Base-by-base conservation (phyloP, 2,797 vertebrate genomes). In the Crocidura indochinensis region DNA sequence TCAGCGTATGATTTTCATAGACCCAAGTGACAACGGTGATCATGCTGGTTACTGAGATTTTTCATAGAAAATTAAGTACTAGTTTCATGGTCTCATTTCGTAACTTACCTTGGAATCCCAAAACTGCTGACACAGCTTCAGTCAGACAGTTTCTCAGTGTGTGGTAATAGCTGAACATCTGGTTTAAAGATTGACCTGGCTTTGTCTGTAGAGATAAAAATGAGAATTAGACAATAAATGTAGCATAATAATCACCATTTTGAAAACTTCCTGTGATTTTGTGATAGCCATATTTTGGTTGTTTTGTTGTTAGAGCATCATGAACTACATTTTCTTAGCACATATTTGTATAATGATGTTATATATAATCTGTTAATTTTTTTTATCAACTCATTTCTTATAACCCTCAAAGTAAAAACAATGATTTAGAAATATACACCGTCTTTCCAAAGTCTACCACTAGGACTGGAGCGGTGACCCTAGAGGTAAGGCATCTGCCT, bases 11-110 rank as follows among this genome's bases (percentile, higher is more conserved):
- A 75, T 91, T 84, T 64, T 77, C 38, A 73, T 84, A 26, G 65
- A 31, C 5, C n/a, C 68, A 31, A 47, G 67, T 53, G 27, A 91
- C 29, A 80, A 68, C 81, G 89, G 24, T 82, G 51, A 60, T 88
- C 67, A 60, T 17, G 8, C 38, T 38, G 14, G 72, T 76, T 38
- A 72, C n/a, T 89, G 4, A 79, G 87, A 67, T 87, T 79, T 14
- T 84, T 62, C 71, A 93, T 86, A 53, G 20, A 75, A 92, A 86
- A 91, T 83, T 82, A 91, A 85, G 29, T 7, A 1, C n/a, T 46
- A 27, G 26, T 19, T 69, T 69, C 53, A 38, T 65, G 51, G 11
- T 1, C 17, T 27, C 38, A 86, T 44, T 91, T 84, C 75, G 7
- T 47, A 71, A 27, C 24, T 76, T 44, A 75, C 24, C 46, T 75